Conservation (phyloP, 2,113 vertebrate genomes). For the Cephalophus harveyi region DNA sequence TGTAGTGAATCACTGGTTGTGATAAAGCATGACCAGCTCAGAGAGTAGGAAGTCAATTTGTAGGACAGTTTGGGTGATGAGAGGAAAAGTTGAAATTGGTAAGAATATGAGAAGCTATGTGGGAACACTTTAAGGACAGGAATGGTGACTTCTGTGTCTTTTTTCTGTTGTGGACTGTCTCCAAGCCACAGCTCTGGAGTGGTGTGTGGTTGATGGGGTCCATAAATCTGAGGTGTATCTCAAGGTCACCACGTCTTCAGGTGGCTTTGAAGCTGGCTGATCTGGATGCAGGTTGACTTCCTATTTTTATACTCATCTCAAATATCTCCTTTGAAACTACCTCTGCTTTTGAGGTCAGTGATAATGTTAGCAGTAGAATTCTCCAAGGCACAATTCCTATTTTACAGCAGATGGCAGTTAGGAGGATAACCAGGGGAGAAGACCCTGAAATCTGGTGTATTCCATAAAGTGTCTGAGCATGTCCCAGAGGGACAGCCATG, state of each 20-base stretch:
- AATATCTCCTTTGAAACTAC: background rate
- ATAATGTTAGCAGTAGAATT: background rate
- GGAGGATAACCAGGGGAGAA: background rate
- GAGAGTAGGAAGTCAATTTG: background rate
- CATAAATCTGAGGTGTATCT: background rate
- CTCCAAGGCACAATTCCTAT: background rate
- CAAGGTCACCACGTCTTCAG: background rate
- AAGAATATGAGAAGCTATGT: background rate
- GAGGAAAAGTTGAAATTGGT: background rate
- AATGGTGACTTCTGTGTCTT: background rate
- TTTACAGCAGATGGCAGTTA: background rate
- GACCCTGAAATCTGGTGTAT: background rate
- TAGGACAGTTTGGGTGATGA: background rate
- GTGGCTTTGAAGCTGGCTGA: background rate
- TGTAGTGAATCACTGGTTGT: background rate
- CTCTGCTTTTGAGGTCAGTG: background rate
- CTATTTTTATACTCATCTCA: background rate
- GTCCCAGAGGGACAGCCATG: background rate
- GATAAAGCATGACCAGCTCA: background rate
- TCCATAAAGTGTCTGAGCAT: background rate
- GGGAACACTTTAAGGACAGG: background rate
- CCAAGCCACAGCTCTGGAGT: background rate
- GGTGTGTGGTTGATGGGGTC: background rate
- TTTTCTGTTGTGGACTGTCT: background rate
- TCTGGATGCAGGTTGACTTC: background rate